Evolutionary conservation across 2,888 invertebrate species (phyloP).

Genomic region (Sphinx pinastri): DNA sequence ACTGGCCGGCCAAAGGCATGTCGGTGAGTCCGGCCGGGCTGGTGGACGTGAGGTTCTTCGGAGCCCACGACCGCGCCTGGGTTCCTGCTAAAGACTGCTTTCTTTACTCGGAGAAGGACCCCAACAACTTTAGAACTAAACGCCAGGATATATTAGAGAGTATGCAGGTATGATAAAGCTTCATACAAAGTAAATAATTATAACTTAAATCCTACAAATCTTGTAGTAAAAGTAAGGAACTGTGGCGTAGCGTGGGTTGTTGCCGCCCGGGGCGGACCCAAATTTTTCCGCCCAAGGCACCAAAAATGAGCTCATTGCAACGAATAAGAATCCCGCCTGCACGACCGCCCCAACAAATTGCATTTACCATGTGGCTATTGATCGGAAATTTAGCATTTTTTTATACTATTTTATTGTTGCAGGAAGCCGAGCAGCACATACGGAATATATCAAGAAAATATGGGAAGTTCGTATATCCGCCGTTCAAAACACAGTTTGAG

Average conservation of each 20-base stretch:
- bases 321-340: too few species aligned
- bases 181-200: too few species aligned
- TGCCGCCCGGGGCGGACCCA: too few species aligned
- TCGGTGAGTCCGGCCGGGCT: conserved; percentile 85
- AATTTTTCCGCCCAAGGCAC: too few species aligned
- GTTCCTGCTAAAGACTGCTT: conserved; percentile 93
- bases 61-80: conserved; percentile 97
- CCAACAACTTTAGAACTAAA: conserved; percentile 85
- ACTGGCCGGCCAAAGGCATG: conserved; percentile 98
- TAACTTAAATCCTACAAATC: background rate
- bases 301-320: too few species aligned
- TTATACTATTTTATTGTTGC: conserved; percentile 32
- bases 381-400: background rate
- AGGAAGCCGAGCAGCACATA: conserved; percentile 91
- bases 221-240: too few species aligned
- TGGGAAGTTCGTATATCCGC: conserved; percentile 89
- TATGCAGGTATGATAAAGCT: conserved; percentile 61
- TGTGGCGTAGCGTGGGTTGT: too few species aligned
- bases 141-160: conserved; percentile 75
- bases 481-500: conserved; percentile 87
- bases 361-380: too few species aligned
- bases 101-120: conserved; percentile 90
- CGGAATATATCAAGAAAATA: conserved; percentile 88
- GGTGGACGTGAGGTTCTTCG: conserved; percentile 97
- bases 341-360: too few species aligned